Percentiles rank a stretch among this genome's conserved stretches.
Conservation (phyloP, 2,888 invertebrate genomes). For the Amphipyra tragopoginis region DNA sequence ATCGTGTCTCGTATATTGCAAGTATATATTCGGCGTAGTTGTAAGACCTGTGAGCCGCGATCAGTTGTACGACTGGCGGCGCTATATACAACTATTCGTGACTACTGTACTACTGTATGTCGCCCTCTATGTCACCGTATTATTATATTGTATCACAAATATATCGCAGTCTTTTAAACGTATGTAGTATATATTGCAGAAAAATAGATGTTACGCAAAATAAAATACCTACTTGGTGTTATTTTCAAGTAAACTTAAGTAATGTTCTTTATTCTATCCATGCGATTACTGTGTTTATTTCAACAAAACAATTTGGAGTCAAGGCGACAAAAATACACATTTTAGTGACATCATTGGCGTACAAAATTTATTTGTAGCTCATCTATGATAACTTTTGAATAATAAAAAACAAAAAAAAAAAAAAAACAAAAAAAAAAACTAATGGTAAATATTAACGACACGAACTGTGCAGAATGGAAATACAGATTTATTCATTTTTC, state of each 20-base stretch:
- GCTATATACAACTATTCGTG: conserved; percentile 20
- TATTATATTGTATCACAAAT: conserved; percentile 36
- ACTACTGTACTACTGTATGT: conserved; percentile 20
- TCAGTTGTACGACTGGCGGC: conserved; percentile 26
- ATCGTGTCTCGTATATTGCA: conserved; percentile 7
- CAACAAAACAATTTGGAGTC: conserved; percentile 25
- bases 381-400: conserved; percentile 41
- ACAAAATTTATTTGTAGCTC: conserved; percentile 56
- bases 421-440: conserved; percentile 40
- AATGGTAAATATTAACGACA: conserved; percentile 28
- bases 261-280: conserved; percentile 34
- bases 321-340: conserved; percentile 42
- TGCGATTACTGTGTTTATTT: conserved; percentile 33
- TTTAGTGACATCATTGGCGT: conserved; percentile 43
- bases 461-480: conserved; percentile 47
- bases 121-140: conserved; percentile 19
- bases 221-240: conserved; percentile 29
- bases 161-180: conserved; percentile 44
- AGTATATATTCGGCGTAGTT: conserved; percentile 34
- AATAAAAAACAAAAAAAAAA: conserved; percentile 40
- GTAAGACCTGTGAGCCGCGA: conserved; percentile 19
- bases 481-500: conserved; percentile 44
- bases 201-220: conserved; percentile 25
- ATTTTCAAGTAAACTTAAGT: conserved; percentile 51
- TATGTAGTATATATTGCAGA: conserved; percentile 42